Percentiles rank a stretch among this genome's conserved stretches.
These are phyloP conservation scores for Bradypus variegatus DNA, from an alignment of 2,797 vertebrate species.

Conservation along the genomic window DNA sequence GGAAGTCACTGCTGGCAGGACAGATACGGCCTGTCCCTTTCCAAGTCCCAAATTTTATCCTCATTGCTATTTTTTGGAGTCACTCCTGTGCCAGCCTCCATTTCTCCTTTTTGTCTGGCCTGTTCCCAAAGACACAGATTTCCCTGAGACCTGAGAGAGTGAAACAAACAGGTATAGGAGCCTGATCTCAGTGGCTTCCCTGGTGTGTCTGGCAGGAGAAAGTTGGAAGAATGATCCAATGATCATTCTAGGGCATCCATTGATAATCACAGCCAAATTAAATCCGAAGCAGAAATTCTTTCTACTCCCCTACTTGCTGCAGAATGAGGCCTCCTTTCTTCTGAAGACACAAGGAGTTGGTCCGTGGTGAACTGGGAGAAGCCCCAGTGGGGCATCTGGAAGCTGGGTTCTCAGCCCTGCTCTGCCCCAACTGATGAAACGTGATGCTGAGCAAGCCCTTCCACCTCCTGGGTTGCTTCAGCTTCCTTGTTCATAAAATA, in stretches of 20 bases:
- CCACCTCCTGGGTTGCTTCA: not conserved
- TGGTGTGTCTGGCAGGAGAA: not conserved
- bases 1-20: not conserved
- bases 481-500: not conserved
- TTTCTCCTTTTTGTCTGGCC: not conserved
- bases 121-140: not conserved
- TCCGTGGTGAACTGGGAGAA: not conserved
- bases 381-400: no score
- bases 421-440: not conserved
- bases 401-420: not conserved
- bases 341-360: not conserved
- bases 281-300: not conserved
- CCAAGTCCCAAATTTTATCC: not conserved
- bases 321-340: not conserved
- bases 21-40: not conserved
- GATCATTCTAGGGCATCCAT: no score
- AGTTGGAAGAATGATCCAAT: not conserved
- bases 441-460: not conserved
- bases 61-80: not conserved
- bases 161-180: not conserved
- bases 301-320: accelerated
- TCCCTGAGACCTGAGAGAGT: not conserved
- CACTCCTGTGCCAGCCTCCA: not conserved
- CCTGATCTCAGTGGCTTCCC: not conserved
- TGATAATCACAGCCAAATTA: not conserved